Base-by-base conservation (phyloP, 2,113 vertebrate species). In the Gadus chalcogrammus region DNA sequence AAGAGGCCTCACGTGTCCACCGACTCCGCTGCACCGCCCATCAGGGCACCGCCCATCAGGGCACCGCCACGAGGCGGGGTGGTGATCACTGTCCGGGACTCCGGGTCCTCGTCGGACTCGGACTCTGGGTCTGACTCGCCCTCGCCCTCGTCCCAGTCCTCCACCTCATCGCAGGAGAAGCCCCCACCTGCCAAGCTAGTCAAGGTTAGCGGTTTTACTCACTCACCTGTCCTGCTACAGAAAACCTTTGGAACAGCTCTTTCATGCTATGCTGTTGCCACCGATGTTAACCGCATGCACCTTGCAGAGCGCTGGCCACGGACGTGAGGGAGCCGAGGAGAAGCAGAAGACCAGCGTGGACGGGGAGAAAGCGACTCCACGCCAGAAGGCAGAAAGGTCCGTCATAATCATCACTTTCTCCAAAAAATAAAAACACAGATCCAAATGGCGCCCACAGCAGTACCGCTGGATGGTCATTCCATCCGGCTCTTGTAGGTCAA, bases 31-130 rank as follows among this genome's bases (percentile, higher is more conserved):
- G 76, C 80, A 3, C 72, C 65, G 38, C 80, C 78, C 70, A 65
- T 75, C 22, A 31, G 38, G 5, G 76, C 80, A 3, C 72, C 65
- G 38, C 80, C 78, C 70, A 65, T 77, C 22, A 31, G 77, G 71
- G 69, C 68, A 11, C 68, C 78, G 38, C 70, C 66, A 24, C 60
- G 67, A 24, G 55, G 53, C 1, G 22, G 64, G 67, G 64, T n/a
- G 38, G 68, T 72, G 53, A 65, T 72, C 5, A 16, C 80, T 5
- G 48, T 63, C 20, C 84, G 78, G 72, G 83, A 88, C 48, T 80
- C 79, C 15, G 83, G 61, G n/a, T 91, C 91, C 28, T 89, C 88
- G 52, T 93, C 91, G 5, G 91, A 92, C 76, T 90, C 90, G 2
- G 91, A 92, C 76, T 91, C 91, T 64, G 87, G 80, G 64, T 87